Evolutionary conservation across 2,113 vertebrate genomes (phyloP), one percentile per base, ranked within the genome.

Genomic region (Calidris pugnax): DNA sequence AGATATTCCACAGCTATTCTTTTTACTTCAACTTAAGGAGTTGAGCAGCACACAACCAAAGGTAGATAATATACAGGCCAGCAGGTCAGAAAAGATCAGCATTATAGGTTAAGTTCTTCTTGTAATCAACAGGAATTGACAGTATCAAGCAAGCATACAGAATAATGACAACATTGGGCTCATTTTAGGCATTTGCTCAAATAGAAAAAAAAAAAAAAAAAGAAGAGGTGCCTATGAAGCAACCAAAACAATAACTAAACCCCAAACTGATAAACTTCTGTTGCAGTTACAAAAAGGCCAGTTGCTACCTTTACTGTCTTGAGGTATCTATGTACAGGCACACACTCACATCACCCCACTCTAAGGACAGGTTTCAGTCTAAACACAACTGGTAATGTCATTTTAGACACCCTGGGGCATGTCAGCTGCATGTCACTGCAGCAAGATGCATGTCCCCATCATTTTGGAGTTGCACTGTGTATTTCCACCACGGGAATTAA

Each of bases 381-480:
- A 15, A 71, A 45, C 21, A 67, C 37, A 22, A 45, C 14, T 33
- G 37, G 45, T 19, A 45, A 6, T 17, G 30, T 41, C 30, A 50
- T 50, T 43, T 50, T 13, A 24, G 62, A 30, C 30, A 14, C 35
- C 8, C 51, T 0, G 6, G 72, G 24, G 7, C n/a, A 41, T 12
- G 39, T 39, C 39, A 39, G 39, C 39, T 8, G 9, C 39, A 39
- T 8, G 53, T n/a, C 84, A 32, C 63, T 22, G 51, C 73, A 59
- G 63, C 43, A 19, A 67, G 73, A 35, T 4, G 32, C 2, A 0
- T 3, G 8, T 51, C 55, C 69, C 27, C 1, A 0, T 33, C 3
- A 3, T 39, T 39, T 39, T 39, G 37, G 37, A 39, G 37, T 39
- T 63, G 47, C 18, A 13, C 60, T 23, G 27, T 26, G 21, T 7